phyloP scores from a whole-genome alignment of 2,113 vertebrate genomes.

The Phalacrocorax pelagicus region DNA sequence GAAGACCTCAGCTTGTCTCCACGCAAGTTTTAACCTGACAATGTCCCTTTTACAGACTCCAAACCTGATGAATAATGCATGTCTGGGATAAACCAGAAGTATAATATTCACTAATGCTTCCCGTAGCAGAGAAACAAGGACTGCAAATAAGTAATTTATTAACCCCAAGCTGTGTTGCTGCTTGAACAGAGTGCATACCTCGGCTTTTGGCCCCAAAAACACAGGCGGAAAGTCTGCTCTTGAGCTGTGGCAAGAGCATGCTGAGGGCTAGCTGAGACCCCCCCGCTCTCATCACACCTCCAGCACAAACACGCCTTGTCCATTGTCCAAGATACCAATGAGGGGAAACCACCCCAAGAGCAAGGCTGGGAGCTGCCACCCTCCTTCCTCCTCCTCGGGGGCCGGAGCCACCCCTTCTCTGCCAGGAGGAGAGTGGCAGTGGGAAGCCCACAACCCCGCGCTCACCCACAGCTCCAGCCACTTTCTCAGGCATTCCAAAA shows the following conservation, averaged over 20 bases:
- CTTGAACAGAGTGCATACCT: constrained; percentile 4
- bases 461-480: constrained; percentile 3
- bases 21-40: constrained; percentile 57
- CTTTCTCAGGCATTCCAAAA: constrained; percentile 75
- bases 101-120: constrained; percentile 49
- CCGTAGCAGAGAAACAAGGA: constrained; percentile 16
- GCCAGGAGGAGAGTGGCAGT: neutral
- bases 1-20: constrained; percentile 6
- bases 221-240: neutral
- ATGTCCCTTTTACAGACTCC: constrained; percentile 41
- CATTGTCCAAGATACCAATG: neutral
- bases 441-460: constrained; percentile 65
- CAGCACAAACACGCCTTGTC: neutral
- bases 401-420: rapidly evolving
- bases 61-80: constrained; percentile 62
- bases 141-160: constrained; percentile 60
- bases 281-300: neutral
- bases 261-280: neutral
- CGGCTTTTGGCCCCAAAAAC: neutral
- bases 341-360: rapidly evolving
- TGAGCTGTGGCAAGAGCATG: rapidly evolving
- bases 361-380: neutral
- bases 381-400: neutral
- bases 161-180: neutral
- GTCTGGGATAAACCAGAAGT: constrained; percentile 33